Evolutionary conservation across 2,113 vertebrate genomes (phyloP).

Genomic region (Oxygymnocypris stewartii): DNA sequence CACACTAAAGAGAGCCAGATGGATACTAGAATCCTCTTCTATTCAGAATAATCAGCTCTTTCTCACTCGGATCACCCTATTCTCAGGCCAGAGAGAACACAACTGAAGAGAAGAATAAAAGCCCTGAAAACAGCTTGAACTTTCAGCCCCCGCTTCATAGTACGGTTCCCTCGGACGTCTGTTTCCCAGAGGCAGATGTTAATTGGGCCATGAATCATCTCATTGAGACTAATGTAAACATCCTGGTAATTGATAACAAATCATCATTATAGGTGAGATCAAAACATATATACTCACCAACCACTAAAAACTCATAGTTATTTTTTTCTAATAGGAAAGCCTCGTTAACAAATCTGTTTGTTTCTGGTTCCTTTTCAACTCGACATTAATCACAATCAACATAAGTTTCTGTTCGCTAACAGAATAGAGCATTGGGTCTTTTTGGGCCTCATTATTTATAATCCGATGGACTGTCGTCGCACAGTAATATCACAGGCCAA

Average conservation of each 20-base stretch:
- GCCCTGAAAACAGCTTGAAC: conserved; percentile 27
- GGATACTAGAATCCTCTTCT: conserved; percentile 32
- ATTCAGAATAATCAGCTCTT: conserved; percentile 47
- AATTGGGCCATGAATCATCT: conserved; percentile 34
- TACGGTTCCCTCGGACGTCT: conserved; percentile 6
- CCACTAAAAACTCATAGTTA: conserved; percentile 50
- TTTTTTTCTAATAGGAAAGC: conserved; percentile 45
- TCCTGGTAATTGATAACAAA: conserved; percentile 58
- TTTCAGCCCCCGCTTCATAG: neutral
- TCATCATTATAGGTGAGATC: conserved; percentile 59
- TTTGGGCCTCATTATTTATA: conserved; percentile 47
- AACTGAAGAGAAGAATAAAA: conserved; percentile 31
- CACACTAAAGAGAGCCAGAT: conserved; percentile 63
- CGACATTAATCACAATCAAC: conserved; percentile 66
- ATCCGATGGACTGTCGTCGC: conserved; percentile 13
- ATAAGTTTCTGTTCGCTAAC: too few species aligned
- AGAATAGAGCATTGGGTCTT: too few species aligned
- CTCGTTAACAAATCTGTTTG: conserved; percentile 43
- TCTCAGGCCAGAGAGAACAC: conserved; percentile 31
- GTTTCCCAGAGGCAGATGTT: conserved; percentile 27
- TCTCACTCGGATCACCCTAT: conserved; percentile 46
- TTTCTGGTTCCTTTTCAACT: conserved; percentile 48
- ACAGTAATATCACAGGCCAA: conserved; percentile 10
- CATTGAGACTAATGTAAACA: conserved; percentile 21
- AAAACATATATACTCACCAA: conserved; percentile 50